These are phyloP conservation scores for Rhea pennata DNA, from an alignment of 2,113 vertebrate species.

Conservation along the genomic window DNA sequence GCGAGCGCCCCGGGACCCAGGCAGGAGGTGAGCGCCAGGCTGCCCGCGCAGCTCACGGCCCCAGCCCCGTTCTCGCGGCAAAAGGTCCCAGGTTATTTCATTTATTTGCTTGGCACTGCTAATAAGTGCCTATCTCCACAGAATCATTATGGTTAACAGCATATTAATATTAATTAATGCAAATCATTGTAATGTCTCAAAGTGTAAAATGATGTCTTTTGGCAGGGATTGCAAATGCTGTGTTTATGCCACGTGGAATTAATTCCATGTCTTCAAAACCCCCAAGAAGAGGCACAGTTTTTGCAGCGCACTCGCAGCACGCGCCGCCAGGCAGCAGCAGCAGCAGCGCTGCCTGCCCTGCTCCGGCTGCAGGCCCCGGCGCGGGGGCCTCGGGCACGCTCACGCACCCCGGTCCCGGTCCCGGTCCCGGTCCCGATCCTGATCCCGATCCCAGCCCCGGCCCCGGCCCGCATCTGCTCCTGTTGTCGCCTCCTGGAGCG, in stretches of 20 bases:
- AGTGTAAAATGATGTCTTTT: background rate
- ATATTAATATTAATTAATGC: constrained; percentile 24
- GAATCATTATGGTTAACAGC: background rate
- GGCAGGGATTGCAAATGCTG: background rate
- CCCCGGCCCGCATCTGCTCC: background rate
- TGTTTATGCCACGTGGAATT: background rate
- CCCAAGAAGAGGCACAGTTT: background rate
- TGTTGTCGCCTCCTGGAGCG: background rate
- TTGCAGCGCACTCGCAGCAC: rapidly evolving
- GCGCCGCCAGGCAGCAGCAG: rapidly evolving
- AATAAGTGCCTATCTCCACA: background rate
- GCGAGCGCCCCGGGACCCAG: rapidly evolving
- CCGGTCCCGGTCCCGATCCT: background rate
- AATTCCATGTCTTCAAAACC: background rate
- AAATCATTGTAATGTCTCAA: constrained; percentile 11
- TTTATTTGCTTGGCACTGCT: background rate
- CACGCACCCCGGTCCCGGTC: background rate
- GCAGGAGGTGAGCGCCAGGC: rapidly evolving
- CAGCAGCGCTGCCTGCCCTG: background rate
- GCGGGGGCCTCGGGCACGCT: too few species aligned
- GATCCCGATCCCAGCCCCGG: too few species aligned
- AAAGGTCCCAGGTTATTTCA: rapidly evolving
- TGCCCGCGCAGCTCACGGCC: rapidly evolving
- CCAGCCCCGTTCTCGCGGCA: rapidly evolving
- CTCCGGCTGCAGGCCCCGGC: background rate